Evolutionary conservation across 2,797 vertebrate genomes (phyloP).

Genomic region (Lutjanus campechanus): DNA sequence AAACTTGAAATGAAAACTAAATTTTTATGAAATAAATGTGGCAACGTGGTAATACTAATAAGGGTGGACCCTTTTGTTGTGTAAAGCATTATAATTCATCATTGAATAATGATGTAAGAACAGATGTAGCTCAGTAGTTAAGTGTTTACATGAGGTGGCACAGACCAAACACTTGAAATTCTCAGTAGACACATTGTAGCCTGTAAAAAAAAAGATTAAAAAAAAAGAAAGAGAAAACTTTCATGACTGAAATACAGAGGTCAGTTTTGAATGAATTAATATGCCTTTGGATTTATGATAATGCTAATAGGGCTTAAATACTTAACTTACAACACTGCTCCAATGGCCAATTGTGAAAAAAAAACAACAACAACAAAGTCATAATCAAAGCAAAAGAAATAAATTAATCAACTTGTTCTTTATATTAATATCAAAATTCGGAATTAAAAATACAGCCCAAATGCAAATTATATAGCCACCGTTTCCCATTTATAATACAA

Average conservation of each 20-base stretch:
- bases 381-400: conserved; percentile 83
- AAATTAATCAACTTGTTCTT: conserved; percentile 91
- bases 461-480: conserved; percentile 82
- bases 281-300: conserved; percentile 85
- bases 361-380: conserved; percentile 61
- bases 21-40: conserved; percentile 58
- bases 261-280: conserved; percentile 73
- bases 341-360: conserved; percentile 84
- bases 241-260: conserved; percentile 71
- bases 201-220: not conserved
- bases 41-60: conserved; percentile 77
- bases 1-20: conserved; percentile 62
- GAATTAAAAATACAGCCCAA: conserved; percentile 85
- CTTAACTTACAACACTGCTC: conserved; percentile 92
- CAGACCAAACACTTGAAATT: conserved; percentile 77
- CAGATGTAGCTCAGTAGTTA: conserved; percentile 48
- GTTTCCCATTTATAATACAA: conserved; percentile 86
- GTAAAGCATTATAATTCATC: conserved; percentile 34
- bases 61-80: conserved; percentile 43
- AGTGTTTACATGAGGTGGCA: conserved; percentile 60
- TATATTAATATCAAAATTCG: conserved; percentile 90
- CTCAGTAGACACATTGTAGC: conserved; percentile 63
- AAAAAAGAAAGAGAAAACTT: conserved; percentile 33
- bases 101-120: conserved; percentile 46
- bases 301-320: conserved; percentile 96